A percentile compares a stretch with the other conserved stretches of the same genome.
Conservation (phyloP, 1,140 invertebrate genomes). For the Metopolophium dirhodum region DNA sequence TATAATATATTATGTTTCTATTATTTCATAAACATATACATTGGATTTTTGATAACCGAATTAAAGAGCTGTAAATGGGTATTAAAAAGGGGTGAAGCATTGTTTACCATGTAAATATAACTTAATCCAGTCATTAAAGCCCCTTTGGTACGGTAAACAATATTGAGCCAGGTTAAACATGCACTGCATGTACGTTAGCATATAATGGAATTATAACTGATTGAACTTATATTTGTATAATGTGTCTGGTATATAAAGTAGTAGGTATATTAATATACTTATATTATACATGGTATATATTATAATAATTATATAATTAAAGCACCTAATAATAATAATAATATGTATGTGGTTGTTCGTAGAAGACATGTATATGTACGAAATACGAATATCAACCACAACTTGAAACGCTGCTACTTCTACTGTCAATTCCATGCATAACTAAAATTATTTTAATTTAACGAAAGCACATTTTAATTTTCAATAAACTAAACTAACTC, state of each 20-base stretch:
- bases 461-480: no score
- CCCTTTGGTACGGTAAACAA: background rate
- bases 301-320: background rate
- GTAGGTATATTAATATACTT: background rate
- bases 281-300: no score
- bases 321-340: no score
- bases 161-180: background rate
- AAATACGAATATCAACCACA: no score
- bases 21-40: background rate
- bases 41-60: background rate
- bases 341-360: background rate
- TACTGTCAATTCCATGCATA: no score
- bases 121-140: background rate
- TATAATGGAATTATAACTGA: background rate
- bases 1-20: background rate
- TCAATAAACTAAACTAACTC: no score
- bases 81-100: background rate
- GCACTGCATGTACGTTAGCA: background rate
- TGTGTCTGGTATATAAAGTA: background rate
- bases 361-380: background rate
- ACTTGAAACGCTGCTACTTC: no score
- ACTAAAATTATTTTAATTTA: no score
- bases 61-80: background rate
- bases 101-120: background rate
- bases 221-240: background rate